Evolutionary conservation across 2,888 invertebrate genomes (phyloP), one percentile per base, ranked within the genome.

Genomic region (Andricus curvator): DNA sequence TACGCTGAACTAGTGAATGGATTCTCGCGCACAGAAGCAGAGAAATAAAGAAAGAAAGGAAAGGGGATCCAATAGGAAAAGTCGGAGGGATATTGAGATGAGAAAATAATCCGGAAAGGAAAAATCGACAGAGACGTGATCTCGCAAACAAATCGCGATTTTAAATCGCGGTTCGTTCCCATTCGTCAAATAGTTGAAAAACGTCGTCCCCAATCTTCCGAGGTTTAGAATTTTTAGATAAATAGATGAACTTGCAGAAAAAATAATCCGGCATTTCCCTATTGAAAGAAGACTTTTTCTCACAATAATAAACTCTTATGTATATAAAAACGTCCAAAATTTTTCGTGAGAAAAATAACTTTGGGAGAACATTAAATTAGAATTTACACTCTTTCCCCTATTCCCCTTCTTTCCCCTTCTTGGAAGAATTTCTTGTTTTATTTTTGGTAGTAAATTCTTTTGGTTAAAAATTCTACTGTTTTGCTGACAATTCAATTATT

Each of bases 91-190:
- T 11, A 67, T 22, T 22, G 15, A 68, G 22, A 68, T 22, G 48
- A 15, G 13, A 44, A 68, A 68, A 25, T 33, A 74, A 56, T 56
- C 48, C 29, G 4, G 20, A 56, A 74, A 44, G 29, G 51, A 51
- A 74, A 44, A 44, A 68, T 48, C 8, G 48, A 70, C 67, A 65
- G 25, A 20, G 25, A 86, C 88, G 88, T 88, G 88, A 85, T 81
- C 82, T 74, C 80, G 86, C 88, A 86, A 85, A 48, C 83, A 78
- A 82, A 77, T 80, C 48, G 82, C 83, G 85, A 85, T 83, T 87
- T 85, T 81, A 80, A 83, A 85, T 82, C 82, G 80, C 78, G 17
- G n/a, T 20, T n/a, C 13, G 33, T 37, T 11, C 33, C 29, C 17
- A 22, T 70, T 29, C 20, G 9, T 70, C 51, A 25, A 51, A 48